Conservation (phyloP, 2,797 vertebrate species). For the Microcaecilia unicolor region DNA sequence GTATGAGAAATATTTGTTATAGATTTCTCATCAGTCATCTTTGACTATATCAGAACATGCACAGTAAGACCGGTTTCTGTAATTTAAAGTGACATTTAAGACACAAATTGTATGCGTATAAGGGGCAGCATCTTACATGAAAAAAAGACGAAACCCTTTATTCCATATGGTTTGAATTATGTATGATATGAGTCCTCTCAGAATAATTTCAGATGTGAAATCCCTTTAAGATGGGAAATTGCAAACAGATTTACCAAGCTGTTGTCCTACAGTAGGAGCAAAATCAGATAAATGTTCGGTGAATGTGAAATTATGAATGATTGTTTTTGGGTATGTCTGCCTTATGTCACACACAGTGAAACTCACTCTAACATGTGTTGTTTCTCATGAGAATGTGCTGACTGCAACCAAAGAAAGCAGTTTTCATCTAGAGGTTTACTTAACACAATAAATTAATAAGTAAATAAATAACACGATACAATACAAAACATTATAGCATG, state of each 20-base stretch:
- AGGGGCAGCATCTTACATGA: conserved; percentile 24
- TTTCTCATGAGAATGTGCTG: no score
- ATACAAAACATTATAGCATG: no score
- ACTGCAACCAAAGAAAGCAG: no score
- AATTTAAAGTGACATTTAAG: conserved; percentile 12
- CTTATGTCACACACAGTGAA: conserved; percentile 4
- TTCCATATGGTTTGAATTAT: conserved; percentile 38
- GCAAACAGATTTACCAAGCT: conserved; percentile 29
- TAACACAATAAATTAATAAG: no score
- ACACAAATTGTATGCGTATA: conserved; percentile 10
- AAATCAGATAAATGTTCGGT: neutral
- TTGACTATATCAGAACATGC: no score
- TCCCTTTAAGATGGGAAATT: conserved; percentile 39
- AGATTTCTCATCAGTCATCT: no score
- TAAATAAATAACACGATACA: no score
- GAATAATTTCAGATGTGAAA: conserved; percentile 41
- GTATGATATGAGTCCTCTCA: conserved; percentile 33
- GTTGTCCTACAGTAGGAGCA: conserved; percentile 11
- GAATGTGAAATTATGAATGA: conserved; percentile 8
- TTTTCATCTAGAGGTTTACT: no score
- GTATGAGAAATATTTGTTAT: no score
- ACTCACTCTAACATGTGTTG: no score
- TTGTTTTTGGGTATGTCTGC: neutral
- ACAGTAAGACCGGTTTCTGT: neutral
- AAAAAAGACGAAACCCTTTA: conserved; percentile 15